A percentile compares a stretch with the other conserved stretches of the same genome.
Evolutionary conservation across 2,888 invertebrate species (phyloP).

Genomic region (Rotaria magnacalcarata): DNA sequence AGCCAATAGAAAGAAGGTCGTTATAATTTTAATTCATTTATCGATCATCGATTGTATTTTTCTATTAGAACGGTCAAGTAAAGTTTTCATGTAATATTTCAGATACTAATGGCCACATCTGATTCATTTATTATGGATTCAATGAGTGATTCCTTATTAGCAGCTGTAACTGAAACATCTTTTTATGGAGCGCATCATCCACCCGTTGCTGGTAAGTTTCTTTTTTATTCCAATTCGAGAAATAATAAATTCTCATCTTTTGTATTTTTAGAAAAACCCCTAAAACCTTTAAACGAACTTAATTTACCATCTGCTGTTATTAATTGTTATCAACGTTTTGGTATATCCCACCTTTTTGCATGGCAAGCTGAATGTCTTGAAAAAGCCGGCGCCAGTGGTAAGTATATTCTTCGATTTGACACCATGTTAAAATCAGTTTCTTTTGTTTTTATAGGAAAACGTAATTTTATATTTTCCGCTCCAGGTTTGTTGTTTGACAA

Average conservation of each 20-base stretch:
- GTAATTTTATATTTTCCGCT: conserved; percentile 6
- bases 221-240: not conserved
- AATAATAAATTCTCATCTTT: too few species aligned
- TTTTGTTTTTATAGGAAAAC: conserved; percentile 33
- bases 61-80: not conserved
- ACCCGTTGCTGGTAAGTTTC: not conserved
- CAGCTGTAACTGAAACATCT: not conserved
- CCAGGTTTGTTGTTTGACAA: not conserved
- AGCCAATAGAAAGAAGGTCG: not conserved
- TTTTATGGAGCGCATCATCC: not conserved
- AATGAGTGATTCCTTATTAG: not conserved
- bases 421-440: not conserved
- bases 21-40: not conserved
- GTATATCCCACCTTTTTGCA: conserved; percentile 40
- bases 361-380: conserved; percentile 46
- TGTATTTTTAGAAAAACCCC: not conserved
- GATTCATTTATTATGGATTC: not conserved
- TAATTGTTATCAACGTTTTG: conserved; percentile 37
- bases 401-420: not conserved
- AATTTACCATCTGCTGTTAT: conserved; percentile 39
- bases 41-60: not conserved
- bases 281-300: not conserved
- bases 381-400: conserved; percentile 30
- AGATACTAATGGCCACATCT: conserved; percentile 1
- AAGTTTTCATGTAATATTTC: not conserved